Base-by-base conservation (phyloP, 2,888 invertebrate species). In the Hirtodrosophila confusa region DNA sequence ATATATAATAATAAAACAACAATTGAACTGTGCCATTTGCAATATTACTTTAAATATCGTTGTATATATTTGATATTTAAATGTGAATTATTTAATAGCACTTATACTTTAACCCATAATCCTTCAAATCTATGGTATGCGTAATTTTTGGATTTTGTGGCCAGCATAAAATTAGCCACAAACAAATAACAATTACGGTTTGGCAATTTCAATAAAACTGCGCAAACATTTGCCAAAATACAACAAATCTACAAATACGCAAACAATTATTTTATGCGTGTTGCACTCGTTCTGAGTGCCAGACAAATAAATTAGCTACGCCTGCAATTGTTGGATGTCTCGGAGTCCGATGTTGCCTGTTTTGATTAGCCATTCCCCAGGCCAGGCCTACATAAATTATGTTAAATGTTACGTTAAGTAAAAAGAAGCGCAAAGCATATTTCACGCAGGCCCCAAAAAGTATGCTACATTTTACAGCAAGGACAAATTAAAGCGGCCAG, bases 151-250 rank as follows among this genome's bases (percentile, higher is more conserved):
- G 17, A 40, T 67, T 58, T 69, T 69, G 67, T 58, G 85, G 61
- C 33, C 31, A 23, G 37, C 50, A 60, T 43, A 40, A 60, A 75
- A 87, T 87, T 82, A 64, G 77, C 86, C 83, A 58, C 86, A 84
- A 82, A 83, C 75, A 84, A 88, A 82, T 86, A 84, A 83, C 86
- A 86, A 86, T 88, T 83, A 78, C 78, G 66, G 57, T 84, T 60
- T 45, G 51, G 40, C 49, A 11, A 56, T 51, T 36, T 48, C 45
- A 51, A 40, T 12, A 45, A 67, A 72, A 60, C 55, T 43, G 27
- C 50, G 27, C 43, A 53, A 63, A 65, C 63, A 65, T 48, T 64
- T 64, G 40, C 53, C 48, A 36, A 65, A 58, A 63, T 62, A 51
- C 50, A 78, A 71, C 54, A 63, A 74, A 69, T 55, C 58, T 39